Evolutionary conservation across 2,888 invertebrate genomes (phyloP).

Genomic region (Willowsia nigromaculata): DNA sequence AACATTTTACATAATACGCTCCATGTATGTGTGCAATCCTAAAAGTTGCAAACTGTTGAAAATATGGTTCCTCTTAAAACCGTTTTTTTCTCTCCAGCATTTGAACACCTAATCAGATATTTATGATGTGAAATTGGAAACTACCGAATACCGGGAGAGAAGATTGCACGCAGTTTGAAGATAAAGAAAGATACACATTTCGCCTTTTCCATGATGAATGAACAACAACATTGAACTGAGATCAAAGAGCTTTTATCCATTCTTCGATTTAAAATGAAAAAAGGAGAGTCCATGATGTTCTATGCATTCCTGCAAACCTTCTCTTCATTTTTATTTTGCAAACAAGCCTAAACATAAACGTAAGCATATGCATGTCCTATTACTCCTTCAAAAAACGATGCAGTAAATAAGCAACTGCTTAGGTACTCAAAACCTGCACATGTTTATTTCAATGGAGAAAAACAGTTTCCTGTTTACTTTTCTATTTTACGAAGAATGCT

Average conservation of each 20-base stretch:
- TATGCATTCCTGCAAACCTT: background rate
- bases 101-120: background rate
- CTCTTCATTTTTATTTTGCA: background rate
- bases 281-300: background rate
- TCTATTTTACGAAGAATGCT: no score
- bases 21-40: background rate
- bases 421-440: no score
- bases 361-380: background rate
- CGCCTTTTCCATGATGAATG: slow-evolving; percentile 34
- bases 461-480: no score
- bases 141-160: background rate
- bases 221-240: background rate
- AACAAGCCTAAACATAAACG: no score
- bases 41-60: background rate
- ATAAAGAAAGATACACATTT: background rate
- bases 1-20: background rate
- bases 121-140: slow-evolving; percentile 15
- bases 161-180: background rate
- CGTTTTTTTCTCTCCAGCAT: background rate
- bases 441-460: no score
- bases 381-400: background rate
- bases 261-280: slow-evolving; percentile 32
- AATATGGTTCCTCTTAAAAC: background rate
- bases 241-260: slow-evolving; percentile 28
- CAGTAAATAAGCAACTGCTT: background rate